A percentile compares a stretch with the other conserved stretches of the same genome.
Evolutionary conservation across 2,888 invertebrate genomes (phyloP).

Genomic region (Allolobophora icterica): DNA sequence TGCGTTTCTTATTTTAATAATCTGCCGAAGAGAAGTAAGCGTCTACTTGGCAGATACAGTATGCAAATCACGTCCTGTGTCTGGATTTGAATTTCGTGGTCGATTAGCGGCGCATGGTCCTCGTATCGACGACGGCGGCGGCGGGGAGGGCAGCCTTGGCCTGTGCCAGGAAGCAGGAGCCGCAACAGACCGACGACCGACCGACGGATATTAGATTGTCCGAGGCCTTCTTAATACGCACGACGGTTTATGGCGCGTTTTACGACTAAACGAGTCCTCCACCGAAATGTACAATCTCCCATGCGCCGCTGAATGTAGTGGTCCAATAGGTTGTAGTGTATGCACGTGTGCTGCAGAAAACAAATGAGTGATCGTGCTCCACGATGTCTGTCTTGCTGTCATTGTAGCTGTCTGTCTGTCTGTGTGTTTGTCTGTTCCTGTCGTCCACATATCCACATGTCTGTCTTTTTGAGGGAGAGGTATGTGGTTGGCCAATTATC

Average conservation of each 20-base stretch:
- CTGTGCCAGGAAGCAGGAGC: too few relatives aligned
- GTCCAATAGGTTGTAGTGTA: background rate
- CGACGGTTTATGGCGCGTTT: background rate
- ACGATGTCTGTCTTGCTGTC: background rate
- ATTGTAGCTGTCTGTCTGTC: background rate
- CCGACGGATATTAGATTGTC: slow-evolving; percentile 14
- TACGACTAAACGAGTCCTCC: background rate
- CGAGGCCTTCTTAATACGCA: background rate
- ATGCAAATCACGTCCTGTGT: background rate
- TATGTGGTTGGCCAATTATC: background rate
- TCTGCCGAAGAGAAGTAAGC: background rate
- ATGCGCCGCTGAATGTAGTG: too few relatives aligned
- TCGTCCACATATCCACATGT: background rate
- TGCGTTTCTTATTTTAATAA: background rate
- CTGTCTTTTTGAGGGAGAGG: background rate
- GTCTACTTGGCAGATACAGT: too few relatives aligned
- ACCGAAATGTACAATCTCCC: background rate
- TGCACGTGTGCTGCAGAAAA: background rate
- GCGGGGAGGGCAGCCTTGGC: too few relatives aligned
- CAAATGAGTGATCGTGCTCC: too few relatives aligned
- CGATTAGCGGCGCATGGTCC: background rate
- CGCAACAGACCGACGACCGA: background rate
- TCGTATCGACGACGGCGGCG: too few relatives aligned
- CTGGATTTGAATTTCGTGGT: background rate
- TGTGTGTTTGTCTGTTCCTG: background rate